A percentile compares a stretch with the other conserved stretches of the same genome.
These are phyloP conservation scores for Procapra przewalskii DNA, from an alignment of 2,113 vertebrate species.

Conservation along the genomic window DNA sequence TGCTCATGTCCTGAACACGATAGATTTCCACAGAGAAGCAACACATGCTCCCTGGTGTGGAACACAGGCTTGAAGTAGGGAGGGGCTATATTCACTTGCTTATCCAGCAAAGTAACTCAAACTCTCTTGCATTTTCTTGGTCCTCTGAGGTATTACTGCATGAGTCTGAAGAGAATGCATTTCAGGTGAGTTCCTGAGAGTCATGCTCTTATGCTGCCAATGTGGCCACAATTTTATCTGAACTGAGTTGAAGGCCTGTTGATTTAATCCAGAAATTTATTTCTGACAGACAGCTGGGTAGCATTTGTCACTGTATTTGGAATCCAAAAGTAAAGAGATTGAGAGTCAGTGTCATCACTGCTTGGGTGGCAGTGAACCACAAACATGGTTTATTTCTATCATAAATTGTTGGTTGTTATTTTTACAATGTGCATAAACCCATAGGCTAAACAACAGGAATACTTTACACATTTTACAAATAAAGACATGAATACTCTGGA, in stretches of 20 bases:
- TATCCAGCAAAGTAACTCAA: background rate
- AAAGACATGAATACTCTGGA: slow-evolving; percentile 1
- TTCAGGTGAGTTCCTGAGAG: background rate
- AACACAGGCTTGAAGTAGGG: background rate
- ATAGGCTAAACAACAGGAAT: slow-evolving; percentile 6
- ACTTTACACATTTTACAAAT: slow-evolving; percentile 40
- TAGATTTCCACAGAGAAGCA: background rate
- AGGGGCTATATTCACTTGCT: background rate
- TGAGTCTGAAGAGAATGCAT: background rate
- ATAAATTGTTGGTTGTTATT: slow-evolving; percentile 64
- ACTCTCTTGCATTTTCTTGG: background rate
- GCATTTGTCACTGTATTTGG: slow-evolving; percentile 60
- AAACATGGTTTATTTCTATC: slow-evolving; percentile 48
- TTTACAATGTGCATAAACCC: slow-evolving; percentile 44
- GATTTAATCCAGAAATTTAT: slow-evolving; percentile 69
- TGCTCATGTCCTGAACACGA: background rate
- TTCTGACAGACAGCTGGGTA: slow-evolving; percentile 54
- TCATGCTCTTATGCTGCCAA: background rate
- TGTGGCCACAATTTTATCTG: slow-evolving; percentile 19
- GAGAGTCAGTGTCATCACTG: slow-evolving; percentile 40
- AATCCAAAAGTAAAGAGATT: slow-evolving; percentile 63
- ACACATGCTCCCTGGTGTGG: background rate
- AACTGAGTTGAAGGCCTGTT: background rate
- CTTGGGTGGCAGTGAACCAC: slow-evolving; percentile 52
- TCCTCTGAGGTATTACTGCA: background rate